phyloP scores from a whole-genome alignment of 1,140 invertebrate species.

The Akabosia matsudoensis region DNA sequence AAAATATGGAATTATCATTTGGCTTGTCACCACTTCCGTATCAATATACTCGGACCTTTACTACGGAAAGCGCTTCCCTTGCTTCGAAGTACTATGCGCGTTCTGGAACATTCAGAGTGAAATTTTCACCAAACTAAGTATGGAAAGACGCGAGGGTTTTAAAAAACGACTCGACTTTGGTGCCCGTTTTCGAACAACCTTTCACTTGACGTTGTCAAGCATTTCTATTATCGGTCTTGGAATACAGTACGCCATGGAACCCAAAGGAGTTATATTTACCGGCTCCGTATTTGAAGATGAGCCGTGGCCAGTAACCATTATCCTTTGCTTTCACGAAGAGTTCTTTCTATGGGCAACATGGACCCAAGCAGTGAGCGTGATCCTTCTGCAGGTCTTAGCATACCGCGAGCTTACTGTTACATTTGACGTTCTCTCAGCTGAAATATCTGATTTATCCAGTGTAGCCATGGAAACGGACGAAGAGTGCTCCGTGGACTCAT shows the following conservation, averaged over 20 bases:
- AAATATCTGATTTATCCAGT: neutral
- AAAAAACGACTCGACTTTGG: neutral
- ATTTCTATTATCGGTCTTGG: neutral
- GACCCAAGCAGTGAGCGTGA: neutral
- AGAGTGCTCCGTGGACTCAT: no score
- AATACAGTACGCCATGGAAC: neutral
- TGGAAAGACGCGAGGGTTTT: neutral
- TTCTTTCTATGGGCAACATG: neutral
- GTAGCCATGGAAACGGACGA: no score
- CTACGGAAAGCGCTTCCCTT: neutral
- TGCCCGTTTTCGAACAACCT: neutral
- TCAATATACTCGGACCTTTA: neutral
- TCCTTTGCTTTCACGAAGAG: neutral
- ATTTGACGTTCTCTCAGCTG: neutral
- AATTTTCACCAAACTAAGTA: neutral
- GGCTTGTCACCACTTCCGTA: neutral
- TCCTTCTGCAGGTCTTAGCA: neutral
- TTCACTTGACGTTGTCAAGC: neutral
- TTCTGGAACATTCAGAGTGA: slow-evolving; percentile 4
- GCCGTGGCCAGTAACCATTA: neutral
- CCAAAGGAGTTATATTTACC: neutral
- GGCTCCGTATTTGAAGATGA: neutral
- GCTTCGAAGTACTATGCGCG: neutral
- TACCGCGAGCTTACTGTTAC: neutral
- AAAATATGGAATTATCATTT: neutral